Percentiles rank a stretch among this genome's conserved stretches.
phyloP scores from a whole-genome alignment of 2,797 vertebrate genomes.

The Xiphophorus birchmanni region DNA sequence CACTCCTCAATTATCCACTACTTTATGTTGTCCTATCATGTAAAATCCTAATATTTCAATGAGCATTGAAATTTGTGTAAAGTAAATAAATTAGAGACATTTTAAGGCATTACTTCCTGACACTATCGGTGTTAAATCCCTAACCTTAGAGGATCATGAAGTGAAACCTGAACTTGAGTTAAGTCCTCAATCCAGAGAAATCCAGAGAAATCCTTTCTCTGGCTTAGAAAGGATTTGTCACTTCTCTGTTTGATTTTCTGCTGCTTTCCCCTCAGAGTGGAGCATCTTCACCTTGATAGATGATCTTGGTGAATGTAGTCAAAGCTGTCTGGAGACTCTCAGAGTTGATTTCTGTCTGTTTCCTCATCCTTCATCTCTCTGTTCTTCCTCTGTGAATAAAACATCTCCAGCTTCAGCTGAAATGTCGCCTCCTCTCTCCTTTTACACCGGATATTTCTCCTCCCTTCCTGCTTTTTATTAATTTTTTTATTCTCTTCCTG shows the following conservation, averaged over 20 bases:
- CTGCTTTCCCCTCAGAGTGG: neutral
- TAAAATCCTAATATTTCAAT: neutral
- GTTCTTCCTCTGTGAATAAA: conserved; percentile 14
- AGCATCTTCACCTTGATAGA: neutral
- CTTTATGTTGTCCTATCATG: neutral
- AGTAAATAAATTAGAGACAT: neutral
- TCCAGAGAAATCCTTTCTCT: too few relatives aligned
- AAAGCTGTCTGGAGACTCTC: conserved; percentile 1
- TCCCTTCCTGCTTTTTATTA: neutral
- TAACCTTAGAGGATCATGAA: neutral
- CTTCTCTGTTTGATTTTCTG: neutral
- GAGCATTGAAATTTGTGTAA: neutral
- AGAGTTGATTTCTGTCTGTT: neutral
- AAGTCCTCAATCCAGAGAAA: too few relatives aligned
- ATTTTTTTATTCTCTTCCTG: neutral
- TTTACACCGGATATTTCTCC: neutral
- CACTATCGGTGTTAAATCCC: too few relatives aligned
- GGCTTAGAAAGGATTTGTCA: neutral
- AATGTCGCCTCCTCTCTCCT: conserved; percentile 1
- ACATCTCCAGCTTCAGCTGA: conserved; percentile 2
- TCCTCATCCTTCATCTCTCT: conserved; percentile 5
- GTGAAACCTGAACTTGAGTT: neutral
- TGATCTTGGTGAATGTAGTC: neutral
- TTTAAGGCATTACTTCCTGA: neutral
- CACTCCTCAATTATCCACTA: too few relatives aligned